Evolutionary conservation across 2,113 vertebrate species (phyloP).

Genomic region (Hucho hucho): DNA sequence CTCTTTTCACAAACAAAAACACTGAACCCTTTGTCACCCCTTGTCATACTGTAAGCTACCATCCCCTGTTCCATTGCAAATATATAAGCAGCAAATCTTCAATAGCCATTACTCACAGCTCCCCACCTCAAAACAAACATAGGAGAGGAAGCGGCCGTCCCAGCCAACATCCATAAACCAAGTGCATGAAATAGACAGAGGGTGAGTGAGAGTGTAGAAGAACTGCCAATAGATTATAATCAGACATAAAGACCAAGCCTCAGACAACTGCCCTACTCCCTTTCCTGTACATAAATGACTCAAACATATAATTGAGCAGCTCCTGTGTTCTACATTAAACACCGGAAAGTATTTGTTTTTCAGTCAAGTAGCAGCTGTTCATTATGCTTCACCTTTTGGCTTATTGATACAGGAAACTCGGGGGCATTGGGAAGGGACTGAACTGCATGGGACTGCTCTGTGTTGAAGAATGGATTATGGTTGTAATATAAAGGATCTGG

Average conservation of each 20-base stretch:
- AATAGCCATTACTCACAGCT: not conserved
- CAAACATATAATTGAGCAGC: slow-evolving; percentile 43
- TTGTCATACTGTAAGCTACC: slow-evolving; percentile 8
- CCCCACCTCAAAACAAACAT: slow-evolving; percentile 11
- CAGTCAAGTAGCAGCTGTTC: slow-evolving; percentile 39
- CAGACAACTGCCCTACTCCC: not conserved
- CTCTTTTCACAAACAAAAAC: slow-evolving; percentile 48
- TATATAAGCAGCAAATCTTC: not conserved
- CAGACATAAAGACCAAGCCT: slow-evolving; percentile 13
- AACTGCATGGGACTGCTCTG: slow-evolving; percentile 35
- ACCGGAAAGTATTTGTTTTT: slow-evolving; percentile 37
- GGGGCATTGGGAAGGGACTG: slow-evolving; percentile 47
- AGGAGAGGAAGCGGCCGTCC: slow-evolving; percentile 28
- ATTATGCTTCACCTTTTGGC: slow-evolving; percentile 52
- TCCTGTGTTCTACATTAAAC: slow-evolving; percentile 43
- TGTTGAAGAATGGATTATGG: slow-evolving; percentile 36
- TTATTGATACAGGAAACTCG: slow-evolving; percentile 46
- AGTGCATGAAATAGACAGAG: slow-evolving; percentile 30
- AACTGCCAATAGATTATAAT: slow-evolving; percentile 45
- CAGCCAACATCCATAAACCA: slow-evolving; percentile 44
- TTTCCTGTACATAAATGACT: slow-evolving; percentile 16
- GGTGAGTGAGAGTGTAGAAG: slow-evolving; percentile 30
- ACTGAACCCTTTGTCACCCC: slow-evolving; percentile 19
- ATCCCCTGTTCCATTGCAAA: not conserved
- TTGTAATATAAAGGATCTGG: slow-evolving; percentile 40